phyloP scores from a whole-genome alignment of 2,888 invertebrate species.

The Drosophila putrida region DNA sequence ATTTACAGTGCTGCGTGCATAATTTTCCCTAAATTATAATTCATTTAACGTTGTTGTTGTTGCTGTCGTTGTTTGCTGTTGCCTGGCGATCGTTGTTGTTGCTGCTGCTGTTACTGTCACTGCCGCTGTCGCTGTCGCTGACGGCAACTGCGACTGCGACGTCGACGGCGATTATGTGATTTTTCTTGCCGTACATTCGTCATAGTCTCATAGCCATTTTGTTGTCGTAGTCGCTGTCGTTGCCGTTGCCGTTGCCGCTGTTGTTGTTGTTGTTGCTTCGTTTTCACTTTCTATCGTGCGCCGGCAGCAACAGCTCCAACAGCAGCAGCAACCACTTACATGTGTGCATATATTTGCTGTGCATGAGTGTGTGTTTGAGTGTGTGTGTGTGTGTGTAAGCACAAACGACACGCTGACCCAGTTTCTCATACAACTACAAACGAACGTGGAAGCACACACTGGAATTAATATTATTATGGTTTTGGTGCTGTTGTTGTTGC shows the following conservation, averaged over 20 bases:
- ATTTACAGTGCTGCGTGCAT: conserved; percentile 69
- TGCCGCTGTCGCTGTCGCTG: conserved; percentile 40
- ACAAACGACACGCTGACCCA: conserved; percentile 83
- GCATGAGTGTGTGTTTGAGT: conserved; percentile 28
- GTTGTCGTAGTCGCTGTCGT: conserved; percentile 73
- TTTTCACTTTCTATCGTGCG: conserved; percentile 78
- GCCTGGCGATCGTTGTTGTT: conserved; percentile 16
- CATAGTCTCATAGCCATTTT: conserved; percentile 74
- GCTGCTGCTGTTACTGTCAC: conserved; percentile 27
- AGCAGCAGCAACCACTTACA: conserved; percentile 60
- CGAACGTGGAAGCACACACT: conserved; percentile 77
- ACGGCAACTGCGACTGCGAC: conserved; percentile 22
- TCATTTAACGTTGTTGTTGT: conserved; percentile 45
- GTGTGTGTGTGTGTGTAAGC: conserved; percentile 53
- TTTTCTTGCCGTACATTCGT: conserved; percentile 73
- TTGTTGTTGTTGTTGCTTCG: conserved; percentile 57
- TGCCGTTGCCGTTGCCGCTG: conserved; percentile 29
- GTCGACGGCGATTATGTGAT: conserved; percentile 72
- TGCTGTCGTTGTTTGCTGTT: conserved; percentile 21
- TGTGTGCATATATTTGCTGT: conserved; percentile 70
- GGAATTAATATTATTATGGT: conserved; percentile 81
- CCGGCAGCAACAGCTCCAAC: conserved; percentile 51
- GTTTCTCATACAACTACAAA: conserved; percentile 79
- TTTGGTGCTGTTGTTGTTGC: conserved; percentile 48
- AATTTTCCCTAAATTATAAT: conserved; percentile 80